Conservation (phyloP, 2,113 vertebrate genomes). For the Lagopus leucura region DNA sequence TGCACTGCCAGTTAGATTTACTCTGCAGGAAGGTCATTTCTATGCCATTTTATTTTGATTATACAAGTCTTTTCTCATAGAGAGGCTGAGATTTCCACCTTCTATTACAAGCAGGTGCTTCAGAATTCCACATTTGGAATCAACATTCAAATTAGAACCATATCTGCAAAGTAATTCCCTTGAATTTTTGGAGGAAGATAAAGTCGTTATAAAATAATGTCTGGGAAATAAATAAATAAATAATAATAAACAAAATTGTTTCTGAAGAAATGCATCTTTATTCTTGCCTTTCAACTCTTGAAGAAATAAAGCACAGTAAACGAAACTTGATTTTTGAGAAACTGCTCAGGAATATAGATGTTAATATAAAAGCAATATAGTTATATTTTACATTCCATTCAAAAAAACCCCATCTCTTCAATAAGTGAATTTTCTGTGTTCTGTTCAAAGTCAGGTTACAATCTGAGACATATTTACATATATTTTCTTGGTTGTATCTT, state of each 20-base stretch:
- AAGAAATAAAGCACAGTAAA: neutral
- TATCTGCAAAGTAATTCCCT: neutral
- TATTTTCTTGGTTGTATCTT: neutral
- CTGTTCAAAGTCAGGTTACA: neutral
- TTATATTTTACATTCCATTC: neutral
- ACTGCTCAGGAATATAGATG: neutral
- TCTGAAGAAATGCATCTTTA: neutral
- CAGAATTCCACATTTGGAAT: neutral
- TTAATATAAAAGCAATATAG: neutral
- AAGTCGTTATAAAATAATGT: neutral
- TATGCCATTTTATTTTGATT: conserved; percentile 18
- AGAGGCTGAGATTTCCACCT: neutral
- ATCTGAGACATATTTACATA: neutral
- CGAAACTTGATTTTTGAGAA: conserved; percentile 9
- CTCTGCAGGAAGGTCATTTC: neutral
- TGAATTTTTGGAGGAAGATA: neutral
- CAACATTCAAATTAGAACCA: neutral
- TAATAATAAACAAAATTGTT: neutral
- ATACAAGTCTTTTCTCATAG: neutral
- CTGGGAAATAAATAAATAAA: neutral
- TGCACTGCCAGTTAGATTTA: neutral
- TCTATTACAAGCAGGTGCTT: neutral
- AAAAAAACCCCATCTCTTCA: neutral
- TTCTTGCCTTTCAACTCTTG: neutral
- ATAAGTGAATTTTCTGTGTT: neutral